phyloP scores from a whole-genome alignment of 37 sponge, comb jelly and placozoan species.

The Hexactinellida sp. region DNA sequence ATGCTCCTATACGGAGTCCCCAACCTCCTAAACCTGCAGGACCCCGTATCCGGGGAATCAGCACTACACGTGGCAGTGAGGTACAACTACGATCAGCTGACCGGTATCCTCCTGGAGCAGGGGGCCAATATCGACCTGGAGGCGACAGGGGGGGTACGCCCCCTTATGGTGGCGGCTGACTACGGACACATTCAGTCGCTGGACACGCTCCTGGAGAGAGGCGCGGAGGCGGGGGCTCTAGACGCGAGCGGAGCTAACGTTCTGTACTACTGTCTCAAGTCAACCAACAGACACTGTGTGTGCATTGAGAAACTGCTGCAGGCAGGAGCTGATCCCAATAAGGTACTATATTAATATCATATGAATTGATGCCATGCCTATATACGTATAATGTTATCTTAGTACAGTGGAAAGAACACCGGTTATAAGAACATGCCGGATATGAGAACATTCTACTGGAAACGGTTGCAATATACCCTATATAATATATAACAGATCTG shows the following conservation, averaged over 20 bases:
- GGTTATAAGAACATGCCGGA: too few species aligned
- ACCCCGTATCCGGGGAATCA: constrained; percentile 56
- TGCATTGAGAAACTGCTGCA: constrained; percentile 59
- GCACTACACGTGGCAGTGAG: constrained; percentile 67
- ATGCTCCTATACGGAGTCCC: constrained; percentile 52
- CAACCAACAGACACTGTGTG: constrained; percentile 58
- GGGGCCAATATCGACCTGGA: constrained; percentile 36
- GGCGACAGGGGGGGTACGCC: constrained; percentile 42
- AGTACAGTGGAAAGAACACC: too few species aligned
- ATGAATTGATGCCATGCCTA: not conserved
- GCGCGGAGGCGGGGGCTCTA: constrained; percentile 18
- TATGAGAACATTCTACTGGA: too few species aligned
- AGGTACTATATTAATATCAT: constrained; percentile 33
- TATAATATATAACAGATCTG: too few species aligned
- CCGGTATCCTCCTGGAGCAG: constrained; percentile 39
- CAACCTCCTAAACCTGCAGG: constrained; percentile 57
- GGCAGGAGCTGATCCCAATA: constrained; percentile 52
- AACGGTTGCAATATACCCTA: too few species aligned
- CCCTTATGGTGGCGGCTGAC: constrained; percentile 68
- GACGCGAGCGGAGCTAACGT: constrained; percentile 42
- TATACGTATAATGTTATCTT: too few species aligned
- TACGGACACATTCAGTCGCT: constrained; percentile 77
- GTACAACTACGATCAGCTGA: constrained; percentile 46
- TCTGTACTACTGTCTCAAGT: constrained; percentile 70
- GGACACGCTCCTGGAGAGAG: constrained; percentile 40